Conservation (phyloP, 2,888 invertebrate genomes). For the Eupithecia vulgata region DNA sequence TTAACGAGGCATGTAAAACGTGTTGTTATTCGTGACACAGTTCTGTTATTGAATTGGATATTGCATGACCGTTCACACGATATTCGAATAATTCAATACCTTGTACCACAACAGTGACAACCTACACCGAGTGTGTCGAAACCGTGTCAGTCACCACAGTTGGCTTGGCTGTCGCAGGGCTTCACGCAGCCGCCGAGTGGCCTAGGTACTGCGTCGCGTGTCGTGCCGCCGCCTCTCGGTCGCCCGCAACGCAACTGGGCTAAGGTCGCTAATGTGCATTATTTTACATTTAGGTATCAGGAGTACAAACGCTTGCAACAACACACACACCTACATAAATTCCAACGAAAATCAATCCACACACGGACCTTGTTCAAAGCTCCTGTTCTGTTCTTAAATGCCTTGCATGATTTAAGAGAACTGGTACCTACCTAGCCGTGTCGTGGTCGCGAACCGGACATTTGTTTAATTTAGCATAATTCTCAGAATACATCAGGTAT, state of each 20-base stretch:
- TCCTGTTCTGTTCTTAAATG: constrained; percentile 46
- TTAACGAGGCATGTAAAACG: constrained; percentile 5
- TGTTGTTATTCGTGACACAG: constrained; percentile 12
- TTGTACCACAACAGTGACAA: constrained; percentile 34
- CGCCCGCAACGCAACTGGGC: constrained; percentile 69
- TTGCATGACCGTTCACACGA: constrained; percentile 28
- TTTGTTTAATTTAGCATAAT: constrained; percentile 39
- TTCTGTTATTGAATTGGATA: constrained; percentile 18
- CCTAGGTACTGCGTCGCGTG: constrained; percentile 40
- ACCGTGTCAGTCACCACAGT: constrained; percentile 53
- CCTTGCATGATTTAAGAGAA: constrained; percentile 32
- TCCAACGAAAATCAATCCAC: constrained; percentile 45
- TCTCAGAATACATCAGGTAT: constrained; percentile 30
- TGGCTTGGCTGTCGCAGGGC: constrained; percentile 48
- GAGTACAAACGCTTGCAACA: constrained; percentile 36
- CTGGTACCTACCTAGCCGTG: constrained; percentile 21
- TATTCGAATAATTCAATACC: constrained; percentile 31
- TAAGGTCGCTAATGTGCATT: constrained; percentile 76
- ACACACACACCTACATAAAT: constrained; percentile 26
- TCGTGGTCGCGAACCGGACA: constrained; percentile 36
- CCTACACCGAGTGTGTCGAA: constrained; percentile 51
- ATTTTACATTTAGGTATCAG: constrained; percentile 37
- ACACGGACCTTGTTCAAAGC: constrained; percentile 46
- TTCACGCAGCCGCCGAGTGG: constrained; percentile 45
- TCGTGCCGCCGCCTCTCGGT: constrained; percentile 43